A percentile compares a stretch with the other conserved stretches of the same genome.
phyloP scores from a whole-genome alignment of 2,888 invertebrate genomes.

The Dioctria linearis region DNA sequence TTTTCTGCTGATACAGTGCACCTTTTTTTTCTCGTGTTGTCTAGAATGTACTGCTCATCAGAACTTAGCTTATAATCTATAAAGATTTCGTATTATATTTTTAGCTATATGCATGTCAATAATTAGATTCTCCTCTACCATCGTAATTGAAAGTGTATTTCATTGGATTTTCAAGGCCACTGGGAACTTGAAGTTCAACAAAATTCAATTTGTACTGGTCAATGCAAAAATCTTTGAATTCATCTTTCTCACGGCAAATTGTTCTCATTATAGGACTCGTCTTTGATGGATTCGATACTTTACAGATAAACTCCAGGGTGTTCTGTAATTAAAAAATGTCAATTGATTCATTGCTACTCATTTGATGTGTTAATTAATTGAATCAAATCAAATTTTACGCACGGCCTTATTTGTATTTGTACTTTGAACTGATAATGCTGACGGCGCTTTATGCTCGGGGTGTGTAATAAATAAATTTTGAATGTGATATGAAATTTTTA shows the following conservation, averaged over 20 bases:
- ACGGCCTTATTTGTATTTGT: conserved; percentile 54
- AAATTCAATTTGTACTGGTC: conserved; percentile 69
- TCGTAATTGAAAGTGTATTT: conserved; percentile 64
- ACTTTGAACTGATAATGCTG: not conserved
- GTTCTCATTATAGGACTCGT: conserved; percentile 65
- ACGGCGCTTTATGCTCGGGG: no score
- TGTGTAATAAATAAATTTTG: no score
- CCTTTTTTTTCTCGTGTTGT: conserved; percentile 63
- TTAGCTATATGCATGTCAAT: not conserved
- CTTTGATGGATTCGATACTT: conserved; percentile 64
- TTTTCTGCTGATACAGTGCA: conserved; percentile 57
- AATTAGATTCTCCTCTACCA: conserved; percentile 59
- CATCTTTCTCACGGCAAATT: conserved; percentile 65
- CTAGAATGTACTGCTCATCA: conserved; percentile 65
- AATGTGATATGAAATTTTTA: no score
- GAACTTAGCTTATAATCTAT: conserved; percentile 63
- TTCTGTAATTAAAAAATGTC: conserved; percentile 56
- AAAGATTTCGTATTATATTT: conserved; percentile 25
- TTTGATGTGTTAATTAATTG: not conserved
- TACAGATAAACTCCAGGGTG: conserved; percentile 61
- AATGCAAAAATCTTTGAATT: conserved; percentile 65
- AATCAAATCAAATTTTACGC: not conserved
- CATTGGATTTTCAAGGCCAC: conserved; percentile 68
- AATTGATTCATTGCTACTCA: conserved; percentile 31
- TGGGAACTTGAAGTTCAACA: conserved; percentile 67